Conservation (phyloP, 2,113 vertebrate species). For the Lasiurus borealis region DNA sequence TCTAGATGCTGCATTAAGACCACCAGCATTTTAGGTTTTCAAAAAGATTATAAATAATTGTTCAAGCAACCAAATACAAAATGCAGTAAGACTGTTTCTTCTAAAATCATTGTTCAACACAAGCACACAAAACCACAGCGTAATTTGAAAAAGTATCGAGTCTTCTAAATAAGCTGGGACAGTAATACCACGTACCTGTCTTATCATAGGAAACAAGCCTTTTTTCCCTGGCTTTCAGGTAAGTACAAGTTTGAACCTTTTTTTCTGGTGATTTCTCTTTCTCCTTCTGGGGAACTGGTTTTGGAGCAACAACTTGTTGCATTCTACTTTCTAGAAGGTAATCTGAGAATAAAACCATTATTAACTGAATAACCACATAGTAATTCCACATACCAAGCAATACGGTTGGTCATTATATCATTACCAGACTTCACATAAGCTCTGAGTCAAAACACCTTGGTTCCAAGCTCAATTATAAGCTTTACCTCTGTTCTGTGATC, state of each 20-base stretch:
- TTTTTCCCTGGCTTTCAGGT: not conserved
- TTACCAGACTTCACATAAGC: accelerated
- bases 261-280: not conserved
- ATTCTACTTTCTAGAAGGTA: not conserved
- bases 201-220: slow-evolving; percentile 42
- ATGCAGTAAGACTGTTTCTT: not conserved
- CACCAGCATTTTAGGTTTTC: not conserved
- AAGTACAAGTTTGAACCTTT: not conserved
- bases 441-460: not conserved
- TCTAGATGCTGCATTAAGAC: too few species aligned
- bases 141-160: not conserved
- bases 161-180: not conserved
- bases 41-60: not conserved
- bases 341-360: slow-evolving; percentile 66
- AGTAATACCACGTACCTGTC: slow-evolving; percentile 49
- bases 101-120: not conserved
- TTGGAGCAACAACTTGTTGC: not conserved
- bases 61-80: slow-evolving; percentile 18
- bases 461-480: not conserved
- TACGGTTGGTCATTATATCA: accelerated
- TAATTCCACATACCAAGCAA: not conserved
- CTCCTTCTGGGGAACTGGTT: slow-evolving; percentile 35
- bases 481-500: not conserved
- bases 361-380: not conserved
- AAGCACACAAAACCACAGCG: not conserved